Conservation (phyloP, 2,888 invertebrate species). For the Polydrusus pterygomalis region DNA sequence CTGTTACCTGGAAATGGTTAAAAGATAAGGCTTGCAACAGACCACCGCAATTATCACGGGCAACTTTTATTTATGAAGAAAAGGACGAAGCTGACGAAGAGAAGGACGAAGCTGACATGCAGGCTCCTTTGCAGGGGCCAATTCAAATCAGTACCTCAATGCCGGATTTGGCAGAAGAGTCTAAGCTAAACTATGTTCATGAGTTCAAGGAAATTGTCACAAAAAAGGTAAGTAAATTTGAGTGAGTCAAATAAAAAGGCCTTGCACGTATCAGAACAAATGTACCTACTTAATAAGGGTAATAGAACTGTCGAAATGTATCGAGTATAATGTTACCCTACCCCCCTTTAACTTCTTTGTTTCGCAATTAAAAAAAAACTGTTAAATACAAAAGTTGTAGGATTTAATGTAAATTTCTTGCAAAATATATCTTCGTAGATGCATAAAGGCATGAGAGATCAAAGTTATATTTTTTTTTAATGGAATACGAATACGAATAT, state of each 20-base stretch:
- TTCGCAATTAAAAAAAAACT: no score
- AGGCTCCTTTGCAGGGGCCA: constrained; percentile 79
- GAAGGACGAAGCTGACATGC: constrained; percentile 67
- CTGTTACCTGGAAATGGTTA: constrained; percentile 83
- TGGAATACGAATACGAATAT: no score
- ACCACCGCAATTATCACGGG: constrained; percentile 42
- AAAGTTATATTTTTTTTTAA: no score
- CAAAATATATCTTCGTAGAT: no score
- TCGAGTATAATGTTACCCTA: no score
- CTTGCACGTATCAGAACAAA: no score
- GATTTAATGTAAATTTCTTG: no score
- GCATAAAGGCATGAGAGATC: no score
- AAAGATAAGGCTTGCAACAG: constrained; percentile 74
- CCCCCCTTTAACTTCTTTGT: no score
- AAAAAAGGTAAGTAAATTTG: constrained; percentile 77
- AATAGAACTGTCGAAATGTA: no score
- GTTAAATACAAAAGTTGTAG: no score
- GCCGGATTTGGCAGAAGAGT: constrained; percentile 80
- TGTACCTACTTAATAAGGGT: no score
- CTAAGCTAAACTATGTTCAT: constrained; percentile 82
- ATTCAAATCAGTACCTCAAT: constrained; percentile 85
- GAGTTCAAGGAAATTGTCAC: constrained; percentile 80
- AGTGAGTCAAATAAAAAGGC: background rate
- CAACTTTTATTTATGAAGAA: constrained; percentile 20
- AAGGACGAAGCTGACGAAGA: constrained; percentile 60